Base-by-base conservation (phyloP, 2,888 invertebrate species). In the Crocallis elinguaria region DNA sequence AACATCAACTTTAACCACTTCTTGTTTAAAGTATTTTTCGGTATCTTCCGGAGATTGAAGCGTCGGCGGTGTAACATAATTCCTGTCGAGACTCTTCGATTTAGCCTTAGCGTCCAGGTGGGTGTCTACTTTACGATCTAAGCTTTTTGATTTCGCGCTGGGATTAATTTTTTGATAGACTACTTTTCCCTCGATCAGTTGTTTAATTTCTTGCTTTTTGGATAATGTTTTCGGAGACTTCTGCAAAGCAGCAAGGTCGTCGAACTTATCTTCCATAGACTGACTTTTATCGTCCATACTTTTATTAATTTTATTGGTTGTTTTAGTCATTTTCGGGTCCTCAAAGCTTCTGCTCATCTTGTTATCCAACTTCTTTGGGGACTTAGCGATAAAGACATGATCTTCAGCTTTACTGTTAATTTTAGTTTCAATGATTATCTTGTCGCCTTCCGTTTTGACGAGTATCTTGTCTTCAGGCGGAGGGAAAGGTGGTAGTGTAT, bases 371-470 rank as follows among this genome's bases (percentile, higher is more conserved):
- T 95, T 95, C 57, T 95, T 94, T 0, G 95, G 95, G 2, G 95
- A 94, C 73, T 95, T 95, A 0, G 95, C 95, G 66, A 95, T 95
- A 49, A 95, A 92, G 3, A 95, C 95, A 56, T 95, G 95, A 80
- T 95, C 95, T 75, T 95, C 95, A 0, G 93, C 95, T 73, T 95
- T 95, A 41, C 94, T 95, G 61, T 93, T 95, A 29, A 95, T 95
- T 81, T 95, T 95, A 4, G 95, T 93, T 80, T 95, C 95, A 57
- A 94, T 94, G 9, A 94, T 94, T 55, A 94, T 94, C 66, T 94
- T 94, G 63, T 94, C 94, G 0, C 95, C 95, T 71, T 95, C 95
- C 0, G 95, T 94, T 80, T 94, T 94, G 0, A 95, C 95, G 5
- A 94, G 75, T 19, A 95, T 95, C 77, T 94, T 95, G 74, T 95